A percentile compares a stretch with the other conserved stretches of the same genome.
These are phyloP conservation scores for Phymanthus crucifer DNA, from an alignment of 92 coral and sea anemone genomes.

Conservation along the genomic window DNA sequence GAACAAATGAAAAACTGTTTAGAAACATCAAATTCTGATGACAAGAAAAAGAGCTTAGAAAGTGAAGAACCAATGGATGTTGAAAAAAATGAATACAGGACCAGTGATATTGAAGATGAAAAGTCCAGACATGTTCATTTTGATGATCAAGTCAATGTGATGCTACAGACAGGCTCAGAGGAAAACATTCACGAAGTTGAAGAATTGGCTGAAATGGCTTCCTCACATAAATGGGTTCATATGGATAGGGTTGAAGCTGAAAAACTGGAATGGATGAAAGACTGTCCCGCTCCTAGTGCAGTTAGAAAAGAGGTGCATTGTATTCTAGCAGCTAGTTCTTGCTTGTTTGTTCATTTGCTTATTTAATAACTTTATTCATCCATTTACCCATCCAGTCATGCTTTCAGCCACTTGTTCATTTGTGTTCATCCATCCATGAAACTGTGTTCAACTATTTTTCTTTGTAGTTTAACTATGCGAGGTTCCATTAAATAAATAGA, in stretches of 20 bases:
- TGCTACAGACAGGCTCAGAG: background rate
- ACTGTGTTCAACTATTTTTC: background rate
- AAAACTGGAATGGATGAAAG: constrained; percentile 95
- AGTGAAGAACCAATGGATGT: constrained; percentile 13
- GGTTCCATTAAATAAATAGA: too few species aligned
- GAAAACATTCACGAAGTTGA: constrained; percentile 31
- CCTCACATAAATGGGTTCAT: constrained; percentile 78
- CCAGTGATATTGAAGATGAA: background rate
- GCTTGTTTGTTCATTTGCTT: background rate
- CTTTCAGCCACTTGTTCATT: background rate
- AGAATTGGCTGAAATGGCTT: constrained; percentile 35
- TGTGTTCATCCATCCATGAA: background rate
- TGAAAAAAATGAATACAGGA: constrained; percentile 6
- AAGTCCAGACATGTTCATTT: constrained; percentile 43
- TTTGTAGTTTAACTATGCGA: too few species aligned
- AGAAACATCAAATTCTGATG: background rate
- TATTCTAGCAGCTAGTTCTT: background rate
- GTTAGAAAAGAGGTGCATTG: constrained; percentile 64
- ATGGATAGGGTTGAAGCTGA: constrained; percentile 85
- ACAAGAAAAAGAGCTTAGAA: background rate
- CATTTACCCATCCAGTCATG: background rate
- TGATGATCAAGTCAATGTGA: constrained; percentile 20
- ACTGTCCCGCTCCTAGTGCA: constrained; percentile 80
- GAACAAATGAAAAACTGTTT: background rate
- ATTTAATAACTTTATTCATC: too few species aligned